phyloP scores from a whole-genome alignment of 2,888 invertebrate species.

The Hirtodrosophila cameraria region DNA sequence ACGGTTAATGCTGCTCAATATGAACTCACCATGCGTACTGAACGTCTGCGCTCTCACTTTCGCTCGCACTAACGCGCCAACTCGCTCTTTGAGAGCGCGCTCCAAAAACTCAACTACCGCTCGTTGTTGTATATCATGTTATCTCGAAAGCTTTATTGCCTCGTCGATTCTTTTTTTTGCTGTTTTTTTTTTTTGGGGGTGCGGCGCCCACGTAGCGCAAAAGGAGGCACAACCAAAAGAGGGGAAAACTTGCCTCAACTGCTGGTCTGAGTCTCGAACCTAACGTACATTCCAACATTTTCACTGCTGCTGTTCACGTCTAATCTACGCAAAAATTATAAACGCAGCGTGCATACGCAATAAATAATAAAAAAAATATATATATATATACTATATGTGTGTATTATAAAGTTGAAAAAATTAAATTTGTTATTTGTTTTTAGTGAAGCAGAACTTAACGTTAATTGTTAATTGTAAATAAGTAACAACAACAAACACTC shows the following conservation, averaged over 20 bases:
- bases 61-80: slow-evolving; percentile 10
- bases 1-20: slow-evolving; percentile 53
- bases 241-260: slow-evolving; percentile 53
- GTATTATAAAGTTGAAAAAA: too few species aligned
- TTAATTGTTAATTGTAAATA: slow-evolving; percentile 70
- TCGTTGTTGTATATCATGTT: slow-evolving; percentile 64
- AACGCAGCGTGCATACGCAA: slow-evolving; percentile 6
- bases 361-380: slow-evolving; percentile 1
- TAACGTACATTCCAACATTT: slow-evolving; percentile 51
- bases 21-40: slow-evolving; percentile 48
- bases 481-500: slow-evolving; percentile 67
- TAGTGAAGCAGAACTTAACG: slow-evolving; percentile 61
- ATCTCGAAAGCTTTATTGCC: slow-evolving; percentile 71
- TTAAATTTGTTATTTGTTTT: background rate
- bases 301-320: slow-evolving; percentile 62
- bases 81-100: slow-evolving; percentile 17
- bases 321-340: slow-evolving; percentile 4
- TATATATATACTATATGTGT: background rate
- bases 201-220: slow-evolving; percentile 72
- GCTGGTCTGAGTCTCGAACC: slow-evolving; percentile 6
- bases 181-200: slow-evolving; percentile 60
- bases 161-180: too few species aligned
- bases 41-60: slow-evolving; percentile 18
- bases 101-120: slow-evolving; percentile 36
- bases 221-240: slow-evolving; percentile 45